Evolutionary conservation across 2,797 vertebrate genomes (phyloP).

Genomic region (Vultur gryphus): DNA sequence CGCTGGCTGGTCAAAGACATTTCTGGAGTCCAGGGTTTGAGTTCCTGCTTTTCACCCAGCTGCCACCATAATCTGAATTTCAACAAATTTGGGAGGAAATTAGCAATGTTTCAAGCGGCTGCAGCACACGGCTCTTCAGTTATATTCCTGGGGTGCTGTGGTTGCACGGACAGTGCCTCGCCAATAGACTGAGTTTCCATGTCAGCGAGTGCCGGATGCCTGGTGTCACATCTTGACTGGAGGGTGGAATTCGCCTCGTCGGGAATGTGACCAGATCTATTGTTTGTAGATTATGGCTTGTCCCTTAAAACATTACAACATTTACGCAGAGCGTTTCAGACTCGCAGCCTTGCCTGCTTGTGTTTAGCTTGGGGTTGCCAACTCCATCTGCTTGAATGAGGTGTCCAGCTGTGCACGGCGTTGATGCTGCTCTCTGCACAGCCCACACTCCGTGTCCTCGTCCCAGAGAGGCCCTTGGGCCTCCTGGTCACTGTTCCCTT

Average conservation of each 20-base stretch:
- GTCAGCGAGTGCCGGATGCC: background rate
- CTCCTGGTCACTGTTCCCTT: background rate
- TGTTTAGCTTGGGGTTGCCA: background rate
- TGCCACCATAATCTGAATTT: background rate
- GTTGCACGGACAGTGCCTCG: background rate
- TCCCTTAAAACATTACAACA: background rate
- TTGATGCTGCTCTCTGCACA: background rate
- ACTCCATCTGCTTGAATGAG: background rate
- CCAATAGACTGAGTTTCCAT: fast-evolving
- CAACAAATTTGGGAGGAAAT: background rate
- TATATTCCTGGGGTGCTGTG: background rate
- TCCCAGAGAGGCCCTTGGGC: background rate
- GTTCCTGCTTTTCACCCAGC: background rate
- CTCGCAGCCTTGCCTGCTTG: background rate
- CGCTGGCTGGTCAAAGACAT: background rate
- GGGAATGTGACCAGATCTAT: background rate
- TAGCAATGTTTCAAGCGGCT: background rate
- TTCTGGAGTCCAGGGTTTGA: background rate
- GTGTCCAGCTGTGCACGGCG: background rate
- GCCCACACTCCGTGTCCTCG: fast-evolving
- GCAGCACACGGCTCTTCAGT: background rate
- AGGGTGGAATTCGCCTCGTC: background rate
- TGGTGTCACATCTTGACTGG: background rate
- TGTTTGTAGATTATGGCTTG: background rate
- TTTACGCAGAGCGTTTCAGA: background rate